These are phyloP conservation scores for Drosophila burlai DNA, from an alignment of 1,140 invertebrate species.

Conservation along the genomic window DNA sequence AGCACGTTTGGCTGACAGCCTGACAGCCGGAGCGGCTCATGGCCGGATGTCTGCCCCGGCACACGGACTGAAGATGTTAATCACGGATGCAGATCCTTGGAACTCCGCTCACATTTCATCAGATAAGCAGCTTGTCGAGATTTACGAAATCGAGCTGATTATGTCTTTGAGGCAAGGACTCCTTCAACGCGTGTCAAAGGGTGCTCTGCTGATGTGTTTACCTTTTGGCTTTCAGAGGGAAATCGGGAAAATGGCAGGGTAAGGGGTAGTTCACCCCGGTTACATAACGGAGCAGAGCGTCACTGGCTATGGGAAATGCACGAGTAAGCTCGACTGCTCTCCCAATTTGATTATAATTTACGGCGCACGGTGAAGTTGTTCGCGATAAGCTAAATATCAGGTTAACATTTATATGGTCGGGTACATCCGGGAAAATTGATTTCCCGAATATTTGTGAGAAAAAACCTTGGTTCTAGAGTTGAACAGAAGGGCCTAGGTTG, in stretches of 20 bases:
- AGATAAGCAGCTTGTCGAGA: slow-evolving; percentile 83
- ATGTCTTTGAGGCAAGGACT: slow-evolving; percentile 58
- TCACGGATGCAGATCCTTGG: slow-evolving; percentile 59
- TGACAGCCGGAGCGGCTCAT: slow-evolving; percentile 49
- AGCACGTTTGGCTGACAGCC: slow-evolving; percentile 66
- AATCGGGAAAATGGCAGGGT: background rate
- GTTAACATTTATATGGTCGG: slow-evolving; percentile 52
- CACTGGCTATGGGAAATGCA: slow-evolving; percentile 62
- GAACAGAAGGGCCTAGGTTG: background rate
- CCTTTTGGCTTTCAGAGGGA: slow-evolving; percentile 68
- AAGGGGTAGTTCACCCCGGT: slow-evolving; percentile 31
- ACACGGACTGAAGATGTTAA: slow-evolving; percentile 68
- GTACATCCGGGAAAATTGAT: slow-evolving; percentile 53
- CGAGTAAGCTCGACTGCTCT: slow-evolving; percentile 72
- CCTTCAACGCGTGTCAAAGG: slow-evolving; percentile 65
- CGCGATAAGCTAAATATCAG: slow-evolving; percentile 73
- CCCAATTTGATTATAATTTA: slow-evolving; percentile 81
- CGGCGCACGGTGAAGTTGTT: slow-evolving; percentile 48
- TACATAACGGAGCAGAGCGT: slow-evolving; percentile 8
- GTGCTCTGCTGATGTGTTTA: slow-evolving; percentile 68
- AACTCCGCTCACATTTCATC: slow-evolving; percentile 81
- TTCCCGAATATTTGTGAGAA: slow-evolving; percentile 53
- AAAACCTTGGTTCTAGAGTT: slow-evolving; percentile 3
- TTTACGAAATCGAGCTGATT: slow-evolving; percentile 84
- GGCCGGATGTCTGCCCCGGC: slow-evolving; percentile 57